Conservation (phyloP, 1,140 invertebrate species). For the Drosophila chauvacae region DNA sequence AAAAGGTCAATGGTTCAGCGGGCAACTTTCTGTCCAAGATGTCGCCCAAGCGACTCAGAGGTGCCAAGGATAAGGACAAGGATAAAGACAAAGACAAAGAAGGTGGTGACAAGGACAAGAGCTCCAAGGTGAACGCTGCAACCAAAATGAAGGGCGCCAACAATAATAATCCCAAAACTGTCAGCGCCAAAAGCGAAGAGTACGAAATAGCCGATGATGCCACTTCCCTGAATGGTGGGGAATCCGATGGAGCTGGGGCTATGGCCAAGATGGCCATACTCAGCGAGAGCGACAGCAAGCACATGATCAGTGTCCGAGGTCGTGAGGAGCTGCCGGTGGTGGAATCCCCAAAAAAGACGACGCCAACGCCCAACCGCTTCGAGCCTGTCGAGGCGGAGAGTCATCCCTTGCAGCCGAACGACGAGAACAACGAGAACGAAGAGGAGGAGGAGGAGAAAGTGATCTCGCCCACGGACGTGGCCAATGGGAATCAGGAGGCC, state of each 20-base stretch:
- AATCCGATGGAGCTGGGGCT: constrained; percentile 44
- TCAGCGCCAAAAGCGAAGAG: constrained; percentile 67
- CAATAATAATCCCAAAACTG: constrained; percentile 29
- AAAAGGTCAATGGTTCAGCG: constrained; percentile 45
- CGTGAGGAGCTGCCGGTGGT: constrained; percentile 88
- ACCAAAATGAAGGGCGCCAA: constrained; percentile 27
- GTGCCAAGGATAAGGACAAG: constrained; percentile 45
- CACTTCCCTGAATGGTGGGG: constrained; percentile 84
- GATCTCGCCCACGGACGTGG: constrained; percentile 56
- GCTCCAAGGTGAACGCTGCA: constrained; percentile 2
- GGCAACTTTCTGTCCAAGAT: constrained; percentile 66
- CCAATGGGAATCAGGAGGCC: constrained; percentile 84
- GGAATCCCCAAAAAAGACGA: constrained; percentile 48
- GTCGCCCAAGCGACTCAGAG: constrained; percentile 69
- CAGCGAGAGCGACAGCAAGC: constrained; percentile 84
- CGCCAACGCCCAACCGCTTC: constrained; percentile 35
- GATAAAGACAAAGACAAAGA: constrained; percentile 8
- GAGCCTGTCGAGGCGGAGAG: constrained; percentile 75
- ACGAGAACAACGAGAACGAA: constrained; percentile 56
- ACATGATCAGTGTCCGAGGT: constrained; percentile 87
- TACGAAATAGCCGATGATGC: constrained; percentile 88
- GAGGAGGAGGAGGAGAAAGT: constrained; percentile 4
- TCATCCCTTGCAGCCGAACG: constrained; percentile 74
- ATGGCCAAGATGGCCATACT: constrained; percentile 81
- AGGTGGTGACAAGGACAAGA: constrained; percentile 33